Percentiles rank a stretch among this genome's conserved stretches.
These are phyloP conservation scores for Corvus moneduloides DNA, from an alignment of 2,113 vertebrate species.

Conservation along the genomic window DNA sequence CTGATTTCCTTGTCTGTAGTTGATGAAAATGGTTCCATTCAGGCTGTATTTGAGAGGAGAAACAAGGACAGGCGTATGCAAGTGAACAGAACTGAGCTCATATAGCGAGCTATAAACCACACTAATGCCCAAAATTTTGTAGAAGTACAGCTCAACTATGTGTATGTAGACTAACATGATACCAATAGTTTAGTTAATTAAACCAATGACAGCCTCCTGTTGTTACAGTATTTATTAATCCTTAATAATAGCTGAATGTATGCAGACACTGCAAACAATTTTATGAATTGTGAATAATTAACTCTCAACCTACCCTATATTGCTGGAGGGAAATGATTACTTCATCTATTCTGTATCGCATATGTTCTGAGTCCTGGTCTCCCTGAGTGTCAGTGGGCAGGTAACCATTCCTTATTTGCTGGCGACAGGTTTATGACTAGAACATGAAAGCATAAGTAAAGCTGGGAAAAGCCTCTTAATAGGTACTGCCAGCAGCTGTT, in stretches of 20 bases:
- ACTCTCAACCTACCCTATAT: background rate
- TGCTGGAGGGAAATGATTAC: background rate
- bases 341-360: fast-evolving
- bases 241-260: background rate
- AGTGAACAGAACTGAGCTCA: background rate
- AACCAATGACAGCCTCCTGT: background rate
- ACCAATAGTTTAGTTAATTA: background rate
- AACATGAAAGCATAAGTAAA: background rate
- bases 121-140: background rate
- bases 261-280: background rate
- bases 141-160: background rate
- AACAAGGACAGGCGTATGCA: background rate
- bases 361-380: background rate
- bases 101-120: background rate
- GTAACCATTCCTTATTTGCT: background rate
- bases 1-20: background rate
- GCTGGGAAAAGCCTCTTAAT: background rate
- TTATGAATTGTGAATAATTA: background rate
- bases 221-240: background rate
- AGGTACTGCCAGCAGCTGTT: background rate
- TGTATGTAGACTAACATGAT: background rate
- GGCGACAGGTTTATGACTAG: background rate
- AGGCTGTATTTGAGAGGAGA: background rate
- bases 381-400: background rate
- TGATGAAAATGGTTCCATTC: background rate